A percentile compares a stretch with the other conserved stretches of the same genome.
phyloP scores from a whole-genome alignment of 2,113 vertebrate genomes.

The Probosciger aterrimus region DNA sequence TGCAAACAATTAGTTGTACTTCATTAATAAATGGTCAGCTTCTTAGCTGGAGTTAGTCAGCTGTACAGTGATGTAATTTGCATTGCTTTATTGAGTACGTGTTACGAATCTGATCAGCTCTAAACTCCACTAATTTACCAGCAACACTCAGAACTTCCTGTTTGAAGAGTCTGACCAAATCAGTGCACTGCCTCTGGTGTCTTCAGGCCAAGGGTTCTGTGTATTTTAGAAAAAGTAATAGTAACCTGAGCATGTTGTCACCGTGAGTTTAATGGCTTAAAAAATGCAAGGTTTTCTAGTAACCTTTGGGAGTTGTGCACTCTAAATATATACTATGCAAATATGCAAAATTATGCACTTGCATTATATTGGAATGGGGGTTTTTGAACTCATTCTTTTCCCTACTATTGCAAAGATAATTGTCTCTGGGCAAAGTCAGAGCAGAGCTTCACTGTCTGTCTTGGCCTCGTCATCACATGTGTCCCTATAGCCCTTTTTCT shows the following conservation, averaged over 20 bases:
- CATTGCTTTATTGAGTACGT: neutral
- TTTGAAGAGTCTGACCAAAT: neutral
- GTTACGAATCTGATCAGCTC: neutral
- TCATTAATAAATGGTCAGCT: neutral
- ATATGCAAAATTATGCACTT: neutral
- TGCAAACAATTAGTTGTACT: neutral
- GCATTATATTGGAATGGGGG: neutral
- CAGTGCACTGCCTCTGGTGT: neutral
- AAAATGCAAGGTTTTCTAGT: neutral
- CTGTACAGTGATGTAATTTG: neutral
- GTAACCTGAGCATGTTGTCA: neutral
- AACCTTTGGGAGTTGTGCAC: neutral
- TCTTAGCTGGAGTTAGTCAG: neutral
- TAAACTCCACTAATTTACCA: neutral
- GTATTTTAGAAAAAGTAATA: neutral
- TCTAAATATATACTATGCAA: neutral
- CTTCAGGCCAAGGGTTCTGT: neutral
- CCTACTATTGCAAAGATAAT: neutral
- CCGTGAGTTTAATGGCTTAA: neutral
- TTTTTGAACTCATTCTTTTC: neutral
- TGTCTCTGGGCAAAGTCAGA: neutral
- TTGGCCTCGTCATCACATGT: fast-evolving
- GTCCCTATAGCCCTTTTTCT: neutral
- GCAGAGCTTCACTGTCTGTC: neutral
- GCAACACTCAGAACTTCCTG: neutral